These are phyloP conservation scores for Leptopilina clavipes DNA, from an alignment of 1,140 invertebrate genomes.

Conservation along the genomic window DNA sequence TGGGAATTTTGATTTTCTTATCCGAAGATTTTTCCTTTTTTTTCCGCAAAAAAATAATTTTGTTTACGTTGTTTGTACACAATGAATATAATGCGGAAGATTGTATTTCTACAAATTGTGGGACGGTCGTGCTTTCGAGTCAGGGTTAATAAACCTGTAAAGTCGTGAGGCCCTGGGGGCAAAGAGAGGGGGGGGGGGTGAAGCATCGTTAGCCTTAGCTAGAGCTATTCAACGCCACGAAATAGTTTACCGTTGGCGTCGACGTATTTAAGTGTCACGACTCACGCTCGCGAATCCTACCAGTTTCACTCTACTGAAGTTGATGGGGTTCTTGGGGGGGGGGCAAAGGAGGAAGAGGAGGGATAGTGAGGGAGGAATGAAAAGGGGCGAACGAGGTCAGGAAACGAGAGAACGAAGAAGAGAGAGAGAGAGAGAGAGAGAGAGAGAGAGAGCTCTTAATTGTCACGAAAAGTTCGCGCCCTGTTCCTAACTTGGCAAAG, in stretches of 20 bases:
- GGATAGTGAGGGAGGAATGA: not conserved
- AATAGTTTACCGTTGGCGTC: slow-evolving; percentile 56
- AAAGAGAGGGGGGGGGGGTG: slow-evolving; percentile 36
- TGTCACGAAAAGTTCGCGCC: slow-evolving; percentile 35
- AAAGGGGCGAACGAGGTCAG: not conserved
- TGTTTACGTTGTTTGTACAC: too few species aligned
- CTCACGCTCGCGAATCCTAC: slow-evolving; percentile 37
- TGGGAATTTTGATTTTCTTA: too few species aligned
- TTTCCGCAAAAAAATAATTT: too few species aligned
- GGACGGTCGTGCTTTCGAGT: slow-evolving; percentile 10
- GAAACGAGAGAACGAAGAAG: not conserved
- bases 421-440: not conserved
- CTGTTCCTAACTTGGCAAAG: slow-evolving; percentile 19
- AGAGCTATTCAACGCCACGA: slow-evolving; percentile 54
- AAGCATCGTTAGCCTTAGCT: slow-evolving; percentile 57
- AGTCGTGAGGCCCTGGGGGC: slow-evolving; percentile 37
- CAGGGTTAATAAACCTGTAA: slow-evolving; percentile 57
- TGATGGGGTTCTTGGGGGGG: not conserved
- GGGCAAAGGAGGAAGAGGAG: not conserved
- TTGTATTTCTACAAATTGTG: not conserved
- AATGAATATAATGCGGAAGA: too few species aligned
- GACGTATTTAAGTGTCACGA: slow-evolving; percentile 57
- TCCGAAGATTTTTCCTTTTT: too few species aligned
- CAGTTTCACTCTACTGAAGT: not conserved
- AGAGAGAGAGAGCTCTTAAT: slow-evolving; percentile 26